Evolutionary conservation across 2,888 invertebrate genomes (phyloP).

Genomic region (Endomychus coccineus): DNA sequence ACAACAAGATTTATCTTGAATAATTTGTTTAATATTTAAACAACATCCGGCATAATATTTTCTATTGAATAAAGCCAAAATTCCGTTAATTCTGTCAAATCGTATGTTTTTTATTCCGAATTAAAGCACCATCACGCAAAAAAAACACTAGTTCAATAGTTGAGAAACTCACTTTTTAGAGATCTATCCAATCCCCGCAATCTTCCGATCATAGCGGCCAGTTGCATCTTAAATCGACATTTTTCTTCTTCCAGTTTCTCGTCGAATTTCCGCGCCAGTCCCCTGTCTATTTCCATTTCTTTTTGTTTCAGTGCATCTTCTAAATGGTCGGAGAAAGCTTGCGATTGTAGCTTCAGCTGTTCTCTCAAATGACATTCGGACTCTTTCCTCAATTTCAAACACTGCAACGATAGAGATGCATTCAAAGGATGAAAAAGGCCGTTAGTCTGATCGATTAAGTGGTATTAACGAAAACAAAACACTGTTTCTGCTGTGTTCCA

Average conservation of each 20-base stretch:
- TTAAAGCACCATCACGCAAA: no score
- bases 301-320: slow-evolving; percentile 57
- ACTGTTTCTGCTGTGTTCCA: no score
- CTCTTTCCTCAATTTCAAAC: slow-evolving; percentile 56
- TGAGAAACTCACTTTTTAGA: slow-evolving; percentile 53
- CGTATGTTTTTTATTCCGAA: no score
- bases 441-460: no score
- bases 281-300: slow-evolving; percentile 47
- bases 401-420: slow-evolving; percentile 41
- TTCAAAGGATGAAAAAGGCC: no score
- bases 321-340: slow-evolving; percentile 77
- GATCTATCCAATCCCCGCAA: slow-evolving; percentile 71
- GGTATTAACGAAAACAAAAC: no score
- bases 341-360: slow-evolving; percentile 76
- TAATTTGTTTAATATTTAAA: no score
- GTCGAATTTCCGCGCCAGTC: slow-evolving; percentile 52
- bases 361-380: slow-evolving; percentile 66
- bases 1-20: no score
- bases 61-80: no score
- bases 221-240: slow-evolving; percentile 59
- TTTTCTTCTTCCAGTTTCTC: slow-evolving; percentile 63
- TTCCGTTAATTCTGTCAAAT: no score
- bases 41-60: no score
- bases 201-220: slow-evolving; percentile 66
- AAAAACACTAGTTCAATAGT: no score